Percentiles rank a stretch among this genome's conserved stretches.
These are phyloP conservation scores for Idaea dimidiata DNA, from an alignment of 2,888 invertebrate species.

Conservation along the genomic window DNA sequence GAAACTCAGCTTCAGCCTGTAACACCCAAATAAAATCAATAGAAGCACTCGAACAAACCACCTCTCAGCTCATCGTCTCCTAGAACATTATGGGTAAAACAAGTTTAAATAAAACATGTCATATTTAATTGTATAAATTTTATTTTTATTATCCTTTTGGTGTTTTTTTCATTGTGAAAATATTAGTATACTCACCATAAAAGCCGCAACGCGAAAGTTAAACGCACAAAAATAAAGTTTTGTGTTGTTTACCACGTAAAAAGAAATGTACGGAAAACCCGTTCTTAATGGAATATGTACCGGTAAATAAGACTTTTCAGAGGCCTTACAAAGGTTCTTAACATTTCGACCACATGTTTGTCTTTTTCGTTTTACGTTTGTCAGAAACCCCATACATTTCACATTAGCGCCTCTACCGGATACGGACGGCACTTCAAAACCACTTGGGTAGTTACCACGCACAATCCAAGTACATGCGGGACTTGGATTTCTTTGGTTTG, in stretches of 20 bases:
- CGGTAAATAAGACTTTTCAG: background rate
- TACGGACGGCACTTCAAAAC: too few species aligned
- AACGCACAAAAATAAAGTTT: slow-evolving; percentile 17
- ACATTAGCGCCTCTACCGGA: too few species aligned
- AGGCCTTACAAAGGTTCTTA: too few species aligned
- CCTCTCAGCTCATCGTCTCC: background rate
- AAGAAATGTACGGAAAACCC: background rate
- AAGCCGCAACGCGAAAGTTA: slow-evolving; percentile 10
- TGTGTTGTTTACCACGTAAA: slow-evolving; percentile 7
- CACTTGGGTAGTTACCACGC: too few species aligned
- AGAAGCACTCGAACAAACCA: slow-evolving; percentile 6
- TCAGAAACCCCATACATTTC: too few species aligned
- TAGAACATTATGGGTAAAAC: slow-evolving; percentile 5
- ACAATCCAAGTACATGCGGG: too few species aligned
- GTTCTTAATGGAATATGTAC: background rate
- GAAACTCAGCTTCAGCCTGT: slow-evolving; percentile 72
- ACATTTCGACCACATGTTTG: too few species aligned
- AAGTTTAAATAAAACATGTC: slow-evolving; percentile 11
- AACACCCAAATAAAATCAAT: slow-evolving; percentile 19
- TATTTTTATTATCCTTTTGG: slow-evolving; percentile 20
- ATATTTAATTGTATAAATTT: background rate
- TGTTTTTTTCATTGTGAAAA: slow-evolving; percentile 10
- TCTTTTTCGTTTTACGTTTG: too few species aligned
- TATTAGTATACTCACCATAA: slow-evolving; percentile 24
- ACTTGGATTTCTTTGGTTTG: too few species aligned